phyloP scores from a whole-genome alignment of 2,888 invertebrate genomes.

The Hirtodrosophila duncani region DNA sequence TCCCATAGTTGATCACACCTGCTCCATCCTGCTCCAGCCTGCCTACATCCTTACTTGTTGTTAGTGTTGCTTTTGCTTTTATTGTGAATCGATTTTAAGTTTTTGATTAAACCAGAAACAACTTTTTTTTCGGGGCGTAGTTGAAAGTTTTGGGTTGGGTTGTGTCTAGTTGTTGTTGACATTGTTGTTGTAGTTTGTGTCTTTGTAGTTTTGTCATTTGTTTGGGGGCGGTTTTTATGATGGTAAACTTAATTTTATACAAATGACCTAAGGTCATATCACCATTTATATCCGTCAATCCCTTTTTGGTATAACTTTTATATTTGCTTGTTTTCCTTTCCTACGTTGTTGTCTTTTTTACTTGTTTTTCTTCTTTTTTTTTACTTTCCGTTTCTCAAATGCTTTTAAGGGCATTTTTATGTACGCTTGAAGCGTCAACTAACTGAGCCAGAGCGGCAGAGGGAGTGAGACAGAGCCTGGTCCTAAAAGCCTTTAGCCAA shows the following conservation, averaged over 20 bases:
- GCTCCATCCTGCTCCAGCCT: no score
- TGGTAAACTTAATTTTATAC: constrained; percentile 73
- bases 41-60: constrained; percentile 11
- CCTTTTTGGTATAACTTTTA: constrained; percentile 71
- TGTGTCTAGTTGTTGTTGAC: constrained; percentile 13
- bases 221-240: constrained; percentile 56
- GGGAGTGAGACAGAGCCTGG: constrained; percentile 28
- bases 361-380: constrained; percentile 1
- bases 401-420: constrained; percentile 71
- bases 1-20: no score
- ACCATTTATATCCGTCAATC: constrained; percentile 73
- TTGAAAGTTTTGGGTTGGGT: constrained; percentile 44
- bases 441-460: constrained; percentile 55
- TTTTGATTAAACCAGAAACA: constrained; percentile 60
- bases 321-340: constrained; percentile 57
- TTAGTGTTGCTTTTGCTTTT: constrained; percentile 25
- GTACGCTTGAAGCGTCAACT: constrained; percentile 68
- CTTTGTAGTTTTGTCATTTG: constrained; percentile 49
- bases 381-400: constrained; percentile 39
- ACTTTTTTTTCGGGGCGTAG: constrained; percentile 42
- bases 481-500: constrained; percentile 71
- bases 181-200: constrained; percentile 1
- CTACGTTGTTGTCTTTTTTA: constrained; percentile 8
- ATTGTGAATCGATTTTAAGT: constrained; percentile 70
- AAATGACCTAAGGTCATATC: constrained; percentile 72